Conservation (phyloP, 2,888 invertebrate genomes). For the Pseudococcus jackbeardsleyi region DNA sequence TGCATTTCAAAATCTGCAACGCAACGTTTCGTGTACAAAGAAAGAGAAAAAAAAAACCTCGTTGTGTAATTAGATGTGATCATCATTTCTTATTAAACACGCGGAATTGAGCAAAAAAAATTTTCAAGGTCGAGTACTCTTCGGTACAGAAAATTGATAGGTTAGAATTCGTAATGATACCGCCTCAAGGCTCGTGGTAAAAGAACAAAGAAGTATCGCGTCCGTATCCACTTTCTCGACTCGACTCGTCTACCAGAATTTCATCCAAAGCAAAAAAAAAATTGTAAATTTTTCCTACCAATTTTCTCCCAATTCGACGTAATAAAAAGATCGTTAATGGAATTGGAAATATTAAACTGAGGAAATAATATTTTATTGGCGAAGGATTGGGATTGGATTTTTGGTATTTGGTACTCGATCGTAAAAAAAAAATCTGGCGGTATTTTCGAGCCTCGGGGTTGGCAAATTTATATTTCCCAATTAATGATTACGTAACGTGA, state of each 20-base stretch:
- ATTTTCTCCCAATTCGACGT: background rate
- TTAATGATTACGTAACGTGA: constrained; percentile 18
- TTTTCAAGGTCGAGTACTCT: constrained; percentile 27
- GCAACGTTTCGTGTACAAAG: background rate
- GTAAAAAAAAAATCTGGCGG: background rate
- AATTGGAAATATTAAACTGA: background rate
- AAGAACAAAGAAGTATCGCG: background rate
- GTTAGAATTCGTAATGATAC: constrained; percentile 26
- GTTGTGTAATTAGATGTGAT: constrained; percentile 52
- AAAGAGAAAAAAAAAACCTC: background rate
- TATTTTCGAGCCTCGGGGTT: background rate
- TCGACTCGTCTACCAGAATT: background rate
- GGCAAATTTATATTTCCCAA: background rate
- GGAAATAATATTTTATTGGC: background rate
- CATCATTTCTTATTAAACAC: constrained; percentile 52
- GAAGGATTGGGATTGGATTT: background rate
- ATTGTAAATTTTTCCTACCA: background rate
- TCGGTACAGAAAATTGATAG: constrained; percentile 22
- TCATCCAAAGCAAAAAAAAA: background rate
- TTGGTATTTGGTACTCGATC: background rate
- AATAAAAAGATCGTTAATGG: background rate
- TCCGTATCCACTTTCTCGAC: background rate
- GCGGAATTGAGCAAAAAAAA: constrained; percentile 41
- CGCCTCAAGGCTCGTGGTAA: constrained; percentile 15
- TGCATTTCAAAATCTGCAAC: background rate